phyloP scores from a whole-genome alignment of 2,113 vertebrate genomes.

The Pyrgilauda ruficollis region DNA sequence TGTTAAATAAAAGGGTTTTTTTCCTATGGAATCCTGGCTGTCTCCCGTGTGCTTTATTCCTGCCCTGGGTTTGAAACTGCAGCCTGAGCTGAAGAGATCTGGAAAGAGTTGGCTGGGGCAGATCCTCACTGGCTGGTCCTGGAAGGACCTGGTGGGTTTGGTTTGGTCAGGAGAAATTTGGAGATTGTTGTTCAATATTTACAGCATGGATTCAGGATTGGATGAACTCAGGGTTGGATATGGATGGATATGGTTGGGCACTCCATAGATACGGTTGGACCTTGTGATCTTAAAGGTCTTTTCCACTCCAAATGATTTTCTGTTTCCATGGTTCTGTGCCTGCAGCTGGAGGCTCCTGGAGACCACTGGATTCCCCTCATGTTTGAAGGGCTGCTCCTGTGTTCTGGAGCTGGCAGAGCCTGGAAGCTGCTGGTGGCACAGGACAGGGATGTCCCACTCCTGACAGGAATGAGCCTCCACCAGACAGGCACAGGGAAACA shows the following conservation, averaged over 20 bases:
- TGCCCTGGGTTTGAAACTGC: background rate
- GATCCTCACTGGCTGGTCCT: accelerated
- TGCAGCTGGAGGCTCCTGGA: background rate
- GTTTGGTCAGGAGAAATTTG: background rate
- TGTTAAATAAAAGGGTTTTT: conserved; percentile 87
- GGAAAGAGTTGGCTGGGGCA: background rate
- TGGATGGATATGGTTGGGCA: background rate
- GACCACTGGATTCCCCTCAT: background rate
- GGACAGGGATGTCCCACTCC: background rate
- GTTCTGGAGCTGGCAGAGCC: background rate
- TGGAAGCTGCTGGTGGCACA: background rate
- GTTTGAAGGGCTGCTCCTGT: background rate
- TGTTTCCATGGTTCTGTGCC: background rate
- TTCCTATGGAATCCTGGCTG: conserved; percentile 83
- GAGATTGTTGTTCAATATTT: background rate
- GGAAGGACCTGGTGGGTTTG: background rate
- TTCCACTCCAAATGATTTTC: background rate
- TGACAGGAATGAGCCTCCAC: background rate
- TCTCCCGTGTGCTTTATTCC: conserved; percentile 47
- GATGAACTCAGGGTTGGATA: background rate
- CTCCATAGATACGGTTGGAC: background rate
- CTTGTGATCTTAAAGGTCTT: background rate
- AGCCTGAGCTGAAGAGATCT: background rate
- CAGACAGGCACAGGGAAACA: background rate
- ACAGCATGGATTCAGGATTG: background rate